Conservation (phyloP, 2,797 vertebrate genomes). For the Brachyrhaphis roseni region DNA sequence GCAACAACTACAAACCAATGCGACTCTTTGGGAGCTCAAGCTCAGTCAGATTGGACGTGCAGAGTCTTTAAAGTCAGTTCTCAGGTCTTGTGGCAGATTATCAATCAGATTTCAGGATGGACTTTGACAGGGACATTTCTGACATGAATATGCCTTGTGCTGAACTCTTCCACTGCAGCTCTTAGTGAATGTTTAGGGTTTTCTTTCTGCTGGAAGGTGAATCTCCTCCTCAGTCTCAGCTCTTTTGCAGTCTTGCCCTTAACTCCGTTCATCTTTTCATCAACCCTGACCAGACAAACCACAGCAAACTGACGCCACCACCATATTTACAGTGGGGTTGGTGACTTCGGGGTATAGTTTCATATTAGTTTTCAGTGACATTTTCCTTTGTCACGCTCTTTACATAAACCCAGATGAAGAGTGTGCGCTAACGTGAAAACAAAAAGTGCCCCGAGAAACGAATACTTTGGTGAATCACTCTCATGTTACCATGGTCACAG, state of each 20-base stretch:
- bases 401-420: neutral
- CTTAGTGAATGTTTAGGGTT: neutral
- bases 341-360: neutral
- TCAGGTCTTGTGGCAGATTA: neutral
- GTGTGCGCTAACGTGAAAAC: neutral
- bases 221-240: no score
- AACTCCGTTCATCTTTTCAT: neutral
- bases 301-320: neutral
- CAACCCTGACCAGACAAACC: neutral
- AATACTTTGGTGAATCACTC: neutral
- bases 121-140: neutral
- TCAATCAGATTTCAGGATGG: neutral
- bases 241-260: no score
- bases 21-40: neutral
- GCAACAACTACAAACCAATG: neutral
- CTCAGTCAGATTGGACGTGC: neutral
- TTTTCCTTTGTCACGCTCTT: neutral
- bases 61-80: neutral
- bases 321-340: neutral
- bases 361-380: neutral
- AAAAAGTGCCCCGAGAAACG: neutral
- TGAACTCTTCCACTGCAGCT: neutral
- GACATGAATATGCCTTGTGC: neutral
- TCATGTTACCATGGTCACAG: slow-evolving; percentile 23
- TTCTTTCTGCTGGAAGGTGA: neutral